Conservation (phyloP, 1,140 invertebrate species). For the Prorops nasuta region DNA sequence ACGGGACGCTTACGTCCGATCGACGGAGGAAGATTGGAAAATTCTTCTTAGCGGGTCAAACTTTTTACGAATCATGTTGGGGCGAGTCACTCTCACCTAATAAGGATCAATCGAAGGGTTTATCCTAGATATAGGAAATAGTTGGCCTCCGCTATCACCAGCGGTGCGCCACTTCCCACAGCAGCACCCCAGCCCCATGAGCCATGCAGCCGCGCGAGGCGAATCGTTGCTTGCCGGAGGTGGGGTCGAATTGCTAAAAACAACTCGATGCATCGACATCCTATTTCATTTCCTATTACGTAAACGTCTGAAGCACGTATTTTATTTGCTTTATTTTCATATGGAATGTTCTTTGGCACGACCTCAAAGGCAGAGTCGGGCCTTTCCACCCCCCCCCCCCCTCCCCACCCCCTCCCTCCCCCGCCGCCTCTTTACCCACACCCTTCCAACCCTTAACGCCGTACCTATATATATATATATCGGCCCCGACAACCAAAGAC, state of each 20-base stretch:
- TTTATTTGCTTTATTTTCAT: constrained; percentile 50
- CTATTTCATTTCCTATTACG: constrained; percentile 49
- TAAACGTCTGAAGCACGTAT: constrained; percentile 43
- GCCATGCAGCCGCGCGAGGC: constrained; percentile 2
- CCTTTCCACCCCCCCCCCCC: neutral
- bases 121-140: too few species aligned
- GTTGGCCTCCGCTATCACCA: too few species aligned
- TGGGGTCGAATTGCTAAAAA: constrained; percentile 11
- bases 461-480: too few species aligned
- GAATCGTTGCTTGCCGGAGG: neutral
- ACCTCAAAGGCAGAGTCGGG: constrained; percentile 38
- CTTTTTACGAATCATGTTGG: too few species aligned
- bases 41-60: constrained; percentile 21
- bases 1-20: constrained; percentile 12
- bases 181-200: too few species aligned
- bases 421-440: constrained; percentile 2
- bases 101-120: too few species aligned
- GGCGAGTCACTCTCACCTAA: too few species aligned
- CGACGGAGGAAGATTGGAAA: constrained; percentile 35
- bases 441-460: constrained; percentile 3
- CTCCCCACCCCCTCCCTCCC: constrained; percentile 7
- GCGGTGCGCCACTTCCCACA: too few species aligned
- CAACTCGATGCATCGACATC: constrained; percentile 41
- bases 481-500: too few species aligned
- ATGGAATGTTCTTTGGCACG: constrained; percentile 43